Base-by-base conservation (phyloP, 2,888 invertebrate genomes). In the Myathropa florea region DNA sequence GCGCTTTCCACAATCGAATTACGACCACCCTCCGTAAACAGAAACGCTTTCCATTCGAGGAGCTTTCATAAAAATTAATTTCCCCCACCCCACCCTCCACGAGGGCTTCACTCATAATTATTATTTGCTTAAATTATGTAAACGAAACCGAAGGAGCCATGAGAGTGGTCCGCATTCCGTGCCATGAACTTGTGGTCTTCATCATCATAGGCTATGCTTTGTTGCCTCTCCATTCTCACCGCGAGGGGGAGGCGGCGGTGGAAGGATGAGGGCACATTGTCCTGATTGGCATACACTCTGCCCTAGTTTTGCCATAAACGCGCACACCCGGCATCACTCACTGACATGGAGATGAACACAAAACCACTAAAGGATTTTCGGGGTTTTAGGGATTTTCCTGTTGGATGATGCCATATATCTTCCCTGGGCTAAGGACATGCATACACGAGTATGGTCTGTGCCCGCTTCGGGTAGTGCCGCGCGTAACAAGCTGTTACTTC, bases 351-450 rank as follows among this genome's bases (percentile, higher is more conserved):
- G 64, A 57, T 30, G 61, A 55, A 55, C 55, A 73, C 61, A 33
- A 67, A 71, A 60, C 79, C 73, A 46, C 55, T 57, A 21, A 68
- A 68, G 80, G 73, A 81, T 68, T 81, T 75, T 57, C 39, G 18
- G 63, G 39, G 68, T 80, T 53, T 57, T 63, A 46, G 46, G 46
- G 46, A 46, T 18, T 46, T 46, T 46, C 18, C 80, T 18, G 18
- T 28, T 7, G 10, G 18, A 39, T 63, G 36, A 59, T 21, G 55
- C 67, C 55, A 55, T 36, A 21, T 55, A 79, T 65, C 59, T 14
- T 72, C 53, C 33, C 61, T 21, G 61, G n/a, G 24, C 36, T 28
- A n/a, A 72, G 30, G 53, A 59, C 59, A 36, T 70, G 36, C 59
- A 59, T 9, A 14, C 65, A 28, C 21, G 26, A 60, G 36, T 4